phyloP scores from a whole-genome alignment of 2,888 invertebrate species.

The Agrotis puta region DNA sequence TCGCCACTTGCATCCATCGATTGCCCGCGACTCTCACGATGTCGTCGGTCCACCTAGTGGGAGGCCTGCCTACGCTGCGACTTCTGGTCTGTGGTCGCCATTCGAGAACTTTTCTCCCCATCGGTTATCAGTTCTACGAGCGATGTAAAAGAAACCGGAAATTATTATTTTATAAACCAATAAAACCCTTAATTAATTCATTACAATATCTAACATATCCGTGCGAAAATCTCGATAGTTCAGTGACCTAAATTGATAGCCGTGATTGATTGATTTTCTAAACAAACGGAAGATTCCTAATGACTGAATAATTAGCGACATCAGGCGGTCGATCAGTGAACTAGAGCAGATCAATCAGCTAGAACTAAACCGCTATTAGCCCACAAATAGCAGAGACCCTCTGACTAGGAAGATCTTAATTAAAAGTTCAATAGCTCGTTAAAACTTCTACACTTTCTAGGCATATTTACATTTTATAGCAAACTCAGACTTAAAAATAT shows the following conservation, averaged over 20 bases:
- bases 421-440: conserved; percentile 50
- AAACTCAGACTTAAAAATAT: neutral
- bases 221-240: neutral
- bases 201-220: neutral
- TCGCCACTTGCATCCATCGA: too few relatives aligned
- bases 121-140: too few relatives aligned
- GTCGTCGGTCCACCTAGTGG: too few relatives aligned
- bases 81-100: too few relatives aligned
- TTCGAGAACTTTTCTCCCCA: too few relatives aligned
- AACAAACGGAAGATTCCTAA: conserved; percentile 20
- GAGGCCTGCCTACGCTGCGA: too few relatives aligned
- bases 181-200: too few relatives aligned
- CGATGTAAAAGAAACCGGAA: too few relatives aligned
- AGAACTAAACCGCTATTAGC: conserved; percentile 43
- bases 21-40: too few relatives aligned
- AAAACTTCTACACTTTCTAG: conserved; percentile 23
- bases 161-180: too few relatives aligned
- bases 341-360: conserved; percentile 56
- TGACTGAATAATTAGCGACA: conserved; percentile 42
- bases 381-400: conserved; percentile 33
- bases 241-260: neutral
- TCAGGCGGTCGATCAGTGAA: conserved; percentile 31
- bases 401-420: conserved; percentile 37
- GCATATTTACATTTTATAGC: neutral
- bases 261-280: conserved; percentile 10